Base-by-base conservation (phyloP, 2,113 vertebrate species). In the Asarcornis scutulata region DNA sequence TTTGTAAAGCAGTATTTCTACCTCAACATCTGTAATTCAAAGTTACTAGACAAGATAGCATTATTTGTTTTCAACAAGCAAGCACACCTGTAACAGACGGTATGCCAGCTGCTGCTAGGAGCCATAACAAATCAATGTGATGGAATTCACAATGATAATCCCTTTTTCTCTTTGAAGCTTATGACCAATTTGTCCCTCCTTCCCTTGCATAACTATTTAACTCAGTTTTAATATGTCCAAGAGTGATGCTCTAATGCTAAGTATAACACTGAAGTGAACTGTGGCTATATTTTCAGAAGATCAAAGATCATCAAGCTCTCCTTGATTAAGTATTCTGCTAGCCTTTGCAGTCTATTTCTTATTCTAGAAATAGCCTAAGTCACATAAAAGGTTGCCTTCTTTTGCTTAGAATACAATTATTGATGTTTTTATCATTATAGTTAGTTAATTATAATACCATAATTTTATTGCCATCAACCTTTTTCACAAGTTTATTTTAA, bases 61-160 rank as follows among this genome's bases (percentile, higher is more conserved):
- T 2, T 14, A 40, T 63, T 76, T 85, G 50, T n/a, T 89, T 94
- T 86, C 77, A 71, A 83, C 44, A 83, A n/a, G 81, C 40, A 68
- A 59, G 64, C 36, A 69, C 60, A 69, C 27, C 76, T 69, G 38
- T 56, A 69, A 55, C 9, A 83, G 53, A 53, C 9, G 62, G 36
- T 42, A 74, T 36, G 34, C 48, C 44, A 84, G 32, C 42, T 79
- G 56, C 44, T 68, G 44, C n/a, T 73, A 67, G 66, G 21, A 84
- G 48, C 38, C 29, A 1, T 26, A 64, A 56, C 42, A 84, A 44
- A 74, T 52, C 77, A 53, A 3, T 7, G 20, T 4, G 25, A 94
- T 21, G 9, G 9, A 11, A 53, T 50, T 88, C 38, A 60, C 31
- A 81, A 7, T 7, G 32, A 5, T 7, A 56, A 44, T 55, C 58